A percentile compares a stretch with the other conserved stretches of the same genome.
phyloP scores from a whole-genome alignment of 2,888 invertebrate genomes.

The Campopleginae sp. region DNA sequence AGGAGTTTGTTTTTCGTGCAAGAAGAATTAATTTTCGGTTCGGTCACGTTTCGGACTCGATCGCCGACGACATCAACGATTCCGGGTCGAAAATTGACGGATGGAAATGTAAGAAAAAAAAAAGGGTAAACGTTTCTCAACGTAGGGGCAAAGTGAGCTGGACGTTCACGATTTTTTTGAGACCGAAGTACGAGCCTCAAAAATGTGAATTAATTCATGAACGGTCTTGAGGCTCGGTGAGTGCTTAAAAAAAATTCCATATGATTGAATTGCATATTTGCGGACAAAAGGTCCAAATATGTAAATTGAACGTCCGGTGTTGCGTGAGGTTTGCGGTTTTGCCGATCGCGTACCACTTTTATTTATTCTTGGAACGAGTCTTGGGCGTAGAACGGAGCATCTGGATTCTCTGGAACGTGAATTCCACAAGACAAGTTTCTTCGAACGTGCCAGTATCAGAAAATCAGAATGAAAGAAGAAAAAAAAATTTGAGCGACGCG shows the following conservation, averaged over 20 bases:
- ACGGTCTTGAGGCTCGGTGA: neutral
- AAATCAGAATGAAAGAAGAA: neutral
- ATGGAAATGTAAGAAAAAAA: neutral
- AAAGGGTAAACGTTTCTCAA: neutral
- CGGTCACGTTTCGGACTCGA: neutral
- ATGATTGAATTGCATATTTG: neutral
- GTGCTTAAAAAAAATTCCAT: neutral
- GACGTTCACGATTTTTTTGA: neutral
- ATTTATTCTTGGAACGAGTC: conserved; percentile 51
- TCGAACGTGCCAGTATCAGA: neutral
- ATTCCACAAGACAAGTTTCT: conserved; percentile 17
- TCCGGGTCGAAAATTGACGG: neutral
- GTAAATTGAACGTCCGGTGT: neutral
- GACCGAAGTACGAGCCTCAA: neutral
- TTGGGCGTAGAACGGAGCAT: conserved; percentile 13
- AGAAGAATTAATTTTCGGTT: neutral
- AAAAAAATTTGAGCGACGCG: neutral
- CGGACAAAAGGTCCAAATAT: neutral
- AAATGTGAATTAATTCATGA: neutral
- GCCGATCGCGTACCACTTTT: conserved; percentile 36
- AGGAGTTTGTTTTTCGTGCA: neutral
- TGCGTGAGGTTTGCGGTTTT: conserved; percentile 20
- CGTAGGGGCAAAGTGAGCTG: neutral
- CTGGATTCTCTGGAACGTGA: conserved; percentile 40
- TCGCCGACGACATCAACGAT: neutral